Conservation (phyloP, 2,113 vertebrate genomes). For the Scopus umbretta region DNA sequence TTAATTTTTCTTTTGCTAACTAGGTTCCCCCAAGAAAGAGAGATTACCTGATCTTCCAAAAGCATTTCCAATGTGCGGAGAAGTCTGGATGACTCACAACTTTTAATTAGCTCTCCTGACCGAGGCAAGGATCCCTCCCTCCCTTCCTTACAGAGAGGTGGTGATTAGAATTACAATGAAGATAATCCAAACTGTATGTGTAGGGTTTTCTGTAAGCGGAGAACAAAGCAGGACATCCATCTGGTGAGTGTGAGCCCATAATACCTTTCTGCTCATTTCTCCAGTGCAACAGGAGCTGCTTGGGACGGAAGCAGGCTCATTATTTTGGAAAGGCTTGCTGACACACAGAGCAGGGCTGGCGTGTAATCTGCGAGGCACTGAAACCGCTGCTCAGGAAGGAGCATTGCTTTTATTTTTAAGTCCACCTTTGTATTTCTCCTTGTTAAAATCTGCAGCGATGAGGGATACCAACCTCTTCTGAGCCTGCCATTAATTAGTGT, state of each 20-base stretch:
- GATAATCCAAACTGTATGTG: constrained; percentile 66
- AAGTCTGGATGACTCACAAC: constrained; percentile 50
- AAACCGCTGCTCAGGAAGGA: constrained; percentile 44
- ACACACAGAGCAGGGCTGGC: constrained; percentile 23
- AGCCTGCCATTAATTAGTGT: constrained; percentile 39
- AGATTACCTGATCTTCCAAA: constrained; percentile 60
- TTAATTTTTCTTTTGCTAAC: constrained; percentile 12
- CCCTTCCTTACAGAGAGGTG: constrained; percentile 21
- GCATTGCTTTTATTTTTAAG: constrained; percentile 45
- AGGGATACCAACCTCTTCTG: constrained; percentile 6
- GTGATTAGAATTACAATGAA: constrained; percentile 67
- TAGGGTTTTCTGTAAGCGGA: constrained; percentile 49
- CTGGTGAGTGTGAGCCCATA: constrained; percentile 59
- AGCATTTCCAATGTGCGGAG: neutral
- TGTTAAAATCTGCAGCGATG: constrained; percentile 29
- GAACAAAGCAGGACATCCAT: constrained; percentile 65
- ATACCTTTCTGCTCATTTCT: constrained; percentile 65
- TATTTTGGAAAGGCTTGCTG: constrained; percentile 53
- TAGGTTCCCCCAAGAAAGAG: constrained; percentile 21
- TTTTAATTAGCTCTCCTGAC: constrained; percentile 63
- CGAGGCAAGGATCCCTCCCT: constrained; percentile 29
- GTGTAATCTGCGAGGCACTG: constrained; percentile 45
- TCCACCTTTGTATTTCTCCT: constrained; percentile 53
- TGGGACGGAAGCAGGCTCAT: constrained; percentile 48
- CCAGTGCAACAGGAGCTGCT: constrained; percentile 59